phyloP scores from a whole-genome alignment of 2,113 vertebrate species.

The Nothocercus julius region DNA sequence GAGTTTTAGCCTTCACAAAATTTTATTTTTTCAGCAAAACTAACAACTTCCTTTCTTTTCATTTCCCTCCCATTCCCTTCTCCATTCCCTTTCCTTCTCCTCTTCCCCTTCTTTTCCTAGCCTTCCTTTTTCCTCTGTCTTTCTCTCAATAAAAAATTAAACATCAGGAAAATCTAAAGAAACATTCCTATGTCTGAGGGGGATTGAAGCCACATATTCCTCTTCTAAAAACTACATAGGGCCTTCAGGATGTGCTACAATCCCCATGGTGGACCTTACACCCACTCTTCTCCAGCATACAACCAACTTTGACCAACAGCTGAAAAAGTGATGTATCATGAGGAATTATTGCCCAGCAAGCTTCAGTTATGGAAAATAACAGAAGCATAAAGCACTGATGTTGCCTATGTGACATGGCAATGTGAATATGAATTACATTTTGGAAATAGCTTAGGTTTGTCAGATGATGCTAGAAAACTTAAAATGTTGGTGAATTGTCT shows the following conservation, averaged over 20 bases:
- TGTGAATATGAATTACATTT: neutral
- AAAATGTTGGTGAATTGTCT: neutral
- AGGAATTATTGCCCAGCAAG: neutral
- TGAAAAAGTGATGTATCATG: neutral
- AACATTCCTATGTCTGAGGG: neutral
- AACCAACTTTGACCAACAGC: neutral
- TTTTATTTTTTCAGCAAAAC: neutral
- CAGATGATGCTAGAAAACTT: neutral
- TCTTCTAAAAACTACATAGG: neutral
- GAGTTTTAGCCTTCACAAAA: neutral
- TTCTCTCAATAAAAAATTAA: neutral
- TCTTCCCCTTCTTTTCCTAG: neutral
- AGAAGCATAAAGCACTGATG: neutral
- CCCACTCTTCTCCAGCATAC: neutral
- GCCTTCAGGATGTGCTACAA: neutral
- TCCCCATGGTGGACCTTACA: neutral
- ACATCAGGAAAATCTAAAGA: neutral
- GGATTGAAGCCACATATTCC: neutral
- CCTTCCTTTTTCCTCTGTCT: accelerated
- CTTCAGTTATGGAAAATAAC: neutral
- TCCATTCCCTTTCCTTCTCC: neutral
- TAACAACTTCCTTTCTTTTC: neutral
- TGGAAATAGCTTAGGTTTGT: neutral
- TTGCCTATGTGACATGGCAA: neutral
- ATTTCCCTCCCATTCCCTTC: neutral